phyloP scores from a whole-genome alignment of 1,140 invertebrate species.

The Calephelis virginiensis region DNA sequence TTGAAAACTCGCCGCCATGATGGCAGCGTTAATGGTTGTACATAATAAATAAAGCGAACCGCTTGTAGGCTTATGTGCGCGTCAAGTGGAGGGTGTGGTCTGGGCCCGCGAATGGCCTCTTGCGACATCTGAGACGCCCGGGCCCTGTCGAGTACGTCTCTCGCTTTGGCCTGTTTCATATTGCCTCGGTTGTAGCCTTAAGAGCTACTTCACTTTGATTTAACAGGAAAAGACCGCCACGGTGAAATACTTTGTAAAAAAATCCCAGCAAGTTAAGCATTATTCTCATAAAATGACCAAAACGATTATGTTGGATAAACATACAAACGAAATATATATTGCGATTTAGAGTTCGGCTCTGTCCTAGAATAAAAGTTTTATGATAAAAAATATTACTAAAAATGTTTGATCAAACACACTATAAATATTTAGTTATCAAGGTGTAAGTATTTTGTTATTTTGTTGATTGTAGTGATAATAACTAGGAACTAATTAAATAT shows the following conservation, averaged over 20 bases:
- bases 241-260: conserved; percentile 44
- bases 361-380: no score
- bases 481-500: no score
- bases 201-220: conserved; percentile 72
- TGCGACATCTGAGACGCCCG: conserved; percentile 69
- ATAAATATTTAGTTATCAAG: no score
- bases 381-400: no score
- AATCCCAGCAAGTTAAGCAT: conserved; percentile 25
- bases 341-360: no score
- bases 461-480: no score
- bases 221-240: conserved; percentile 69
- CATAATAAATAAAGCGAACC: conserved; percentile 76
- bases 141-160: conserved; percentile 67
- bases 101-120: conserved; percentile 69
- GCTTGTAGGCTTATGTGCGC: conserved; percentile 71
- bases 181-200: conserved; percentile 61
- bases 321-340: no score
- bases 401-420: no score
- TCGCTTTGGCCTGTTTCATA: conserved; percentile 69
- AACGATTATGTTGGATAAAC: background rate
- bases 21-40: conserved; percentile 73
- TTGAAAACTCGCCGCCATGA: conserved; percentile 72
- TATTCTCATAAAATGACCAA: conserved; percentile 18
- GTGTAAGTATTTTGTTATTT: no score
- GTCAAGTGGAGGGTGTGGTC: conserved; percentile 74